These are phyloP conservation scores for Archips crataeganus DNA, from an alignment of 2,888 invertebrate genomes.

Conservation along the genomic window DNA sequence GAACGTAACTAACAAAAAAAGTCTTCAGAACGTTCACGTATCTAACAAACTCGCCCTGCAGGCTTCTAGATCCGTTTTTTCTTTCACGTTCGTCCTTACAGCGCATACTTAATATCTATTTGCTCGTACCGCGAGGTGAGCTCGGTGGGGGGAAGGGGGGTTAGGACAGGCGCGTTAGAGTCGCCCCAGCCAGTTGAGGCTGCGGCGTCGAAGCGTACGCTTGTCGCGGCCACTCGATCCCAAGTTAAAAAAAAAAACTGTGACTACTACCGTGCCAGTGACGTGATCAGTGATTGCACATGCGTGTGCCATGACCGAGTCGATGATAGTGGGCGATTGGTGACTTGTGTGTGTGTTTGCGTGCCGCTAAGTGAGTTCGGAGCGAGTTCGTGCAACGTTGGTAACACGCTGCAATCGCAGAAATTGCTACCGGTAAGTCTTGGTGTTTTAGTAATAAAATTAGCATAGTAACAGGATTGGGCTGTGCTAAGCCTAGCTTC, in stretches of 20 bases:
- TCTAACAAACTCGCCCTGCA: conserved; percentile 57
- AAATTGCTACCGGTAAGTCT: conserved; percentile 68
- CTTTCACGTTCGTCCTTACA: conserved; percentile 76
- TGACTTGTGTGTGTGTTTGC: conserved; percentile 71
- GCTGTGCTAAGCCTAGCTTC: conserved; percentile 6
- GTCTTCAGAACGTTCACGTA: conserved; percentile 48
- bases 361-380: conserved; percentile 55
- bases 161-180: conserved; percentile 81
- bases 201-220: conserved; percentile 68
- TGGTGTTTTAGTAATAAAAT: conserved; percentile 61
- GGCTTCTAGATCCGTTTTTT: conserved; percentile 73
- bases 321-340: conserved; percentile 57
- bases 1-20: conserved; percentile 43
- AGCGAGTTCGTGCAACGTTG: conserved; percentile 61
- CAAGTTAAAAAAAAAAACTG: conserved; percentile 57
- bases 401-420: conserved; percentile 57
- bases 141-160: conserved; percentile 55
- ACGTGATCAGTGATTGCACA: conserved; percentile 70
- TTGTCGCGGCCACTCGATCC: conserved; percentile 58
- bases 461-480: conserved; percentile 58
- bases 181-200: conserved; percentile 83
- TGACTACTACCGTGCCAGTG: conserved; percentile 73
- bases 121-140: conserved; percentile 79
- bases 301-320: conserved; percentile 67
- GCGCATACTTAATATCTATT: conserved; percentile 85